Evolutionary conservation across 2,113 vertebrate species (phyloP), one percentile per base, ranked within the genome.

Genomic region (Cygnus atratus): DNA sequence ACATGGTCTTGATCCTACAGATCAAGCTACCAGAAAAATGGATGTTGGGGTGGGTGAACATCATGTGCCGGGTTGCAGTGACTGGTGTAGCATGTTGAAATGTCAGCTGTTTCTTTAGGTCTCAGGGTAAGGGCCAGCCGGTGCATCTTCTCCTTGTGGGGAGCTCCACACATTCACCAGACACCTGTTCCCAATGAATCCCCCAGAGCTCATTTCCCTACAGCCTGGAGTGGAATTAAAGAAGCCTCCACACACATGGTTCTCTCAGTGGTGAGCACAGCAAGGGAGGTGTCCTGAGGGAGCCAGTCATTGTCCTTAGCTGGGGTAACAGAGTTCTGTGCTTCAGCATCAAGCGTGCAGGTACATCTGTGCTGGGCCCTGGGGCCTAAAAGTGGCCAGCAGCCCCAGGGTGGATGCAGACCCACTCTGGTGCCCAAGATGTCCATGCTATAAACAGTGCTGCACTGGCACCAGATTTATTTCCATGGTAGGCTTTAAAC

Each of bases 251-350:
- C 20, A 29, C 4, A 9, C 13, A 3, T 0, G 4, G 17, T 25
- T 1, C 9, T 9, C 3, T 66, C 55, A 1, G 0, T n/a, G 46
- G 12, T 9, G 25, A 78, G 52, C 31, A 41, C 21, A 62, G 44
- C 57, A 55, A 70, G 21, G 55, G 16, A 54, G 9, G 4, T 58
- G 57, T 44, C 63, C 35, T 35, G 26, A 41, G 44, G 39, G 29
- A 43, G 9, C 19, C 31, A 13, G 13, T 52, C 4, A 0, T 29
- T 52, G 14, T 55, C 29, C 48, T 61, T 22, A 58, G 37, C 41
- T 35, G 41, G n/a, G 22, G 5, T 24, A 62, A 22, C 1, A 3
- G 15, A 20, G 8, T 3, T 71, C 57, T 4, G 20, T 31, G 4
- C 24, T 52, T 29, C 28, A 62, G 10, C 48, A 63, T 26, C 15